Conservation (phyloP, 2,888 invertebrate species). For the Pediacus dermestoides region DNA sequence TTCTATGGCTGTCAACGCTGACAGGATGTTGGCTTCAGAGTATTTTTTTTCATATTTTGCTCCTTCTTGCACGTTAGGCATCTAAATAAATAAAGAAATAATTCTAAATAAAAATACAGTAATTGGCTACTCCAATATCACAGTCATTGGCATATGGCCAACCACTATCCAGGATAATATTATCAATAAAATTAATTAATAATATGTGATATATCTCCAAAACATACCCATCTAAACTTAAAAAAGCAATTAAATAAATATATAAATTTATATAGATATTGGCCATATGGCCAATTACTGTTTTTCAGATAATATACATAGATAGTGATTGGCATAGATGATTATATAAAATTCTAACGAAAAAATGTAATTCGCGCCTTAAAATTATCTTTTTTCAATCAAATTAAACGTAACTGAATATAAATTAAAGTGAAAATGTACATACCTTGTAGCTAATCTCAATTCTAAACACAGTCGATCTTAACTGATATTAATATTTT, state of each 20-base stretch:
- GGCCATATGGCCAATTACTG: conserved; percentile 6
- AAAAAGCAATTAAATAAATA: not conserved
- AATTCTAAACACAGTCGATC: not conserved
- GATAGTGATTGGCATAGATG: not conserved
- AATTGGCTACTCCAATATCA: not conserved
- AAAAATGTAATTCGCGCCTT: not conserved
- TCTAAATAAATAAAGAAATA: not conserved
- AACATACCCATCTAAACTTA: not conserved
- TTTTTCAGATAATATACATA: not conserved
- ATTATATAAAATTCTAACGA: not conserved
- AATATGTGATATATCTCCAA: conserved; percentile 1
- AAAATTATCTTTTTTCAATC: not conserved
- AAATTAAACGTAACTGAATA: not conserved
- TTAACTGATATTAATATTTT: not conserved
- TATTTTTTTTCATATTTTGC: conserved; percentile 10
- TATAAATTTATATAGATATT: not conserved
- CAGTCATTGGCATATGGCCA: conserved; percentile 5
- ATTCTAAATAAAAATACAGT: conserved; percentile 1
- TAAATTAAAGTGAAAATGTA: not conserved
- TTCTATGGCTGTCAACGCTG: conserved; percentile 18
- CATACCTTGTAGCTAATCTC: not conserved
- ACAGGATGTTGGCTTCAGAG: conserved; percentile 13
- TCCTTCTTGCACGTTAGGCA: conserved; percentile 6
- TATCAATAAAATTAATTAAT: not conserved
- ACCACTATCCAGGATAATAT: not conserved